A percentile compares a stretch with the other conserved stretches of the same genome.
Evolutionary conservation across 2,113 vertebrate genomes (phyloP).

Genomic region (Boleophthalmus pectinirostris): DNA sequence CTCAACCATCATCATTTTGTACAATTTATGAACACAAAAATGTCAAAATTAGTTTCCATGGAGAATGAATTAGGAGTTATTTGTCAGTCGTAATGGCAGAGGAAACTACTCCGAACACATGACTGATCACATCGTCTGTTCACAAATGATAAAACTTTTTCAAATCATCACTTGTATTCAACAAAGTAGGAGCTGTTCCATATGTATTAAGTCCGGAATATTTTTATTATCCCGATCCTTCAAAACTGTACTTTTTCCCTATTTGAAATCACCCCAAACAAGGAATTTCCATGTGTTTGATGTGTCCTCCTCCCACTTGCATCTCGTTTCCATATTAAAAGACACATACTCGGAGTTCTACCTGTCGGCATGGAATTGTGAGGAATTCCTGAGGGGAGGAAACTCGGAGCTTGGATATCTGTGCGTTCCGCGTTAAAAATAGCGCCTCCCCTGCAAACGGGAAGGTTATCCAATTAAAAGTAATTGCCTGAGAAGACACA

Average conservation of each 20-base stretch:
- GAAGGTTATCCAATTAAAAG: conserved; percentile 76
- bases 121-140: conserved; percentile 16
- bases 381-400: conserved; percentile 43
- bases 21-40: background rate
- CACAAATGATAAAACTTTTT: conserved; percentile 14
- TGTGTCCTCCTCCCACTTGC: conserved; percentile 53
- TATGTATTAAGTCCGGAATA: conserved; percentile 25
- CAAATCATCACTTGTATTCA: conserved; percentile 24
- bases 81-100: background rate
- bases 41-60: conserved; percentile 9
- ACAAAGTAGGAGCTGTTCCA: conserved; percentile 14
- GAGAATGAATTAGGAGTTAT: conserved; percentile 4
- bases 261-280: conserved; percentile 52
- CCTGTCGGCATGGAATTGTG: conserved; percentile 38
- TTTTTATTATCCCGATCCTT: conserved; percentile 32
- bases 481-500: conserved; percentile 62
- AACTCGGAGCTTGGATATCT: conserved; percentile 35
- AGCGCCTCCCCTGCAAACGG: conserved; percentile 50
- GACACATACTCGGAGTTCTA: conserved; percentile 29
- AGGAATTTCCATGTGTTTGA: conserved; percentile 67
- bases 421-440: conserved; percentile 64
- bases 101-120: conserved; percentile 3
- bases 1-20: background rate
- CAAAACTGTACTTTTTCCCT: conserved; percentile 40
- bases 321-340: conserved; percentile 62